A percentile compares a stretch with the other conserved stretches of the same genome.
Evolutionary conservation across 2,888 invertebrate genomes (phyloP).

Genomic region (Portevinia maculata): DNA sequence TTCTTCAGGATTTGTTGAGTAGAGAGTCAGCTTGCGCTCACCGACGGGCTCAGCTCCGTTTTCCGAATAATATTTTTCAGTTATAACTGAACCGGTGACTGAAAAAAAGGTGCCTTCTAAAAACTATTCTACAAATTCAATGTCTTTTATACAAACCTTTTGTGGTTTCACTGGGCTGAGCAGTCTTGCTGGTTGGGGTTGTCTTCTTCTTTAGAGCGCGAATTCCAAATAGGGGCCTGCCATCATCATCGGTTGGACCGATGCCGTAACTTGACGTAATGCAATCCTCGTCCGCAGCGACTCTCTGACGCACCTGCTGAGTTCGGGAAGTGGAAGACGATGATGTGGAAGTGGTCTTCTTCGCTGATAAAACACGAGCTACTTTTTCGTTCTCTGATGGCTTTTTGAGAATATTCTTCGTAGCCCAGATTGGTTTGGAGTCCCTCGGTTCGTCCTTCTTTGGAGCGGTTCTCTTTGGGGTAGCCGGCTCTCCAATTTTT

Average conservation of each 20-base stretch:
- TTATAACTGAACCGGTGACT: slow-evolving; percentile 90
- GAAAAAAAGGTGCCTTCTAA: slow-evolving; percentile 53
- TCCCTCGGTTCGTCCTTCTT: slow-evolving; percentile 79
- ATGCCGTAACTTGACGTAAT: slow-evolving; percentile 93
- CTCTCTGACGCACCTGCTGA: slow-evolving; percentile 78
- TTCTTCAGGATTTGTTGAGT: slow-evolving; percentile 86
- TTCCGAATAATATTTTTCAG: slow-evolving; percentile 87
- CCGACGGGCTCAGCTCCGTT: slow-evolving; percentile 88
- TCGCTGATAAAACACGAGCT: slow-evolving; percentile 55
- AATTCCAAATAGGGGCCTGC: slow-evolving; percentile 90
- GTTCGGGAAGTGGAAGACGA: slow-evolving; percentile 58
- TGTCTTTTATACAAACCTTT: slow-evolving; percentile 85
- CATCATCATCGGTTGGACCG: slow-evolving; percentile 91
- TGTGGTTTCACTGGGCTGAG: slow-evolving; percentile 85
- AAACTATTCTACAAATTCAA: not conserved
- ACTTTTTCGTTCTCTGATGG: slow-evolving; percentile 80
- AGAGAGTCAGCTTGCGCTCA: slow-evolving; percentile 88
- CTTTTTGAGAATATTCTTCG: slow-evolving; percentile 85
- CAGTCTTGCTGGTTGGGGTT: slow-evolving; percentile 72
- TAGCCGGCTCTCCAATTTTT: slow-evolving; percentile 73
- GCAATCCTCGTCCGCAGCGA: slow-evolving; percentile 84
- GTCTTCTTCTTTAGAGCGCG: slow-evolving; percentile 86
- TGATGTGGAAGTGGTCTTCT: slow-evolving; percentile 61
- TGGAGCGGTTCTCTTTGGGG: slow-evolving; percentile 81
- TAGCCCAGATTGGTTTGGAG: slow-evolving; percentile 86